A percentile compares a stretch with the other conserved stretches of the same genome.
phyloP scores from a whole-genome alignment of 2,113 vertebrate species.

The Peromyscus californicus region DNA sequence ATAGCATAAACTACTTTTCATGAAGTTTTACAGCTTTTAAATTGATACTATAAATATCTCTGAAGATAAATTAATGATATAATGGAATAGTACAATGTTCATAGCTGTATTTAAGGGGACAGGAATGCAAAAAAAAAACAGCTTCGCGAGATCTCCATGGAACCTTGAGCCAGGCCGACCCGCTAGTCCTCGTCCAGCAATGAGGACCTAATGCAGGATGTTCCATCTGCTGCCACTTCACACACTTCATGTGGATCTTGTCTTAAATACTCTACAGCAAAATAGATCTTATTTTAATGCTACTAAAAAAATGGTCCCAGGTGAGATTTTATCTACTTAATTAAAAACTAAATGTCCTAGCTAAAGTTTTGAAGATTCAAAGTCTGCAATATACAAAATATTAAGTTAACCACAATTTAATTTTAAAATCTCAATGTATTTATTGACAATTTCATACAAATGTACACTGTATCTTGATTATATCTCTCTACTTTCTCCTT shows the following conservation, averaged over 20 bases:
- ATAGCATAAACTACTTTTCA: conserved; percentile 78
- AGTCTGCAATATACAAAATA: conserved; percentile 45
- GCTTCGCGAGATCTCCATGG: conserved; percentile 33
- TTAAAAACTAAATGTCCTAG: conserved; percentile 61
- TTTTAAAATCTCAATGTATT: background rate
- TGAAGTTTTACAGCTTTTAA: conserved; percentile 81
- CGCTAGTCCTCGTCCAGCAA: conserved; percentile 66
- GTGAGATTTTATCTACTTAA: conserved; percentile 65
- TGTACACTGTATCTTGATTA: background rate
- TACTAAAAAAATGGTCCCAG: conserved; percentile 67
- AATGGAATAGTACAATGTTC: conserved; percentile 81
- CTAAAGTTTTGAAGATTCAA: conserved; percentile 48
- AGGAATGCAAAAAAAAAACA: conserved; percentile 79
- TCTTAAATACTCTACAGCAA: conserved; percentile 62
- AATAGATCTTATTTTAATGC: conserved; percentile 36
- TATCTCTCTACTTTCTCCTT: background rate
- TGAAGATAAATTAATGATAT: conserved; percentile 81
- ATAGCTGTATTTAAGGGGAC: conserved; percentile 86
- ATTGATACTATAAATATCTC: conserved; percentile 85
- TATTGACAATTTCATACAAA: background rate
- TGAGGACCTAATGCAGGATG: conserved; percentile 29
- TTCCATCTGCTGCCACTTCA: conserved; percentile 56
- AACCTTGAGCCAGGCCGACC: conserved; percentile 17
- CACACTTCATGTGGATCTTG: conserved; percentile 51
- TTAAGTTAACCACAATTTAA: conserved; percentile 47